Base-by-base conservation (phyloP, 1,140 invertebrate species). In the Eubasilissa regina region DNA sequence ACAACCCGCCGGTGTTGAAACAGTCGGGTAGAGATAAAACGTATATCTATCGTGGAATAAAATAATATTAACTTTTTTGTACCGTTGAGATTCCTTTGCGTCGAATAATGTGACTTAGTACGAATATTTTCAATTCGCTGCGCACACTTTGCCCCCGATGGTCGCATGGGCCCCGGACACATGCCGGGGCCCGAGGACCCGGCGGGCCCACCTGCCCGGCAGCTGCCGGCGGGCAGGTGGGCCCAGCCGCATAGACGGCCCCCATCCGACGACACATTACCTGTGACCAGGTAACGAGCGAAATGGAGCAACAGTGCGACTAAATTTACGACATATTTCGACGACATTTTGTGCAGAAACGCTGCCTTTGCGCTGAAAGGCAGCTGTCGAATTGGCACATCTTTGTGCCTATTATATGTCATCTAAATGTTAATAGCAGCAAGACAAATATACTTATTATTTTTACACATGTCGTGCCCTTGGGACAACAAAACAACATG, bases 261-360 rank as follows among this genome's bases (percentile, higher is more conserved):
- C 25, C 35, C 53, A 44, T 17, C 51, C 35, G 6, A n/a, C 70
- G 48, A n/a, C 53, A 55, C 64, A 15, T 55, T 58, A 58, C 51
- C 72, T 58, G 51, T 55, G 21, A 55, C 21, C 13, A 58, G 72
- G 51, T 74, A 74, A 74, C 56, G 53, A 74, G 53, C 72, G 66
- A 58, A 70, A 70, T 70, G 66, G 66, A 70, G 66, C 66, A 12
- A 21, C n/a, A 9, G 45, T 70, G 66, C 47, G 0, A 15, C 45
- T 48, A 51, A 70, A 70, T 45, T 66, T 44, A 66, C 35, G 35
- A 66, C 62, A 0, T 44, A 6, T 6, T n/a, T n/a, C 35, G 43
- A 43, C 25, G 56, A 15, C 62, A n/a, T 12, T 47, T 44, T 3
- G 10, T 66, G 62, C 66, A 35, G 66, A 51, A 70, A 25, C 4